Evolutionary conservation across 1,140 invertebrate species (phyloP), one percentile per base, ranked within the genome.

Genomic region (Brachionus calyciflorus): DNA sequence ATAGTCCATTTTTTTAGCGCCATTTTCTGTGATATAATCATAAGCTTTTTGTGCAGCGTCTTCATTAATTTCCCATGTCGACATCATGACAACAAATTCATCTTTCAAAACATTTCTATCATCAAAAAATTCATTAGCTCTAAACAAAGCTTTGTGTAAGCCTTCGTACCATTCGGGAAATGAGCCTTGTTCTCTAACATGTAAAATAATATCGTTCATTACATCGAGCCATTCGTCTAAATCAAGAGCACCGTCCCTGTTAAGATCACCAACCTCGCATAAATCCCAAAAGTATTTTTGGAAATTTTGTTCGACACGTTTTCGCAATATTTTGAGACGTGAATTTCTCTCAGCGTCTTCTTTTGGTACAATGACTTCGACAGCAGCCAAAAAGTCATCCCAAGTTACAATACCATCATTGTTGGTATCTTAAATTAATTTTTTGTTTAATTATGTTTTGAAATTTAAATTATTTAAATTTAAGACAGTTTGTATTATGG

Each of bases 201-300:
- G 49, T 30, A 21, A 10, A 19, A 77, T 53, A 17, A 77, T 69
- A 44, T 77, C 63, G 40, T 77, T 77, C 30, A 77, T 77, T 19
- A 77, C 76, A 77, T 77, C 76, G 2, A 77, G 63, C 76, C 76
- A 77, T 70, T 77, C 76, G n/a, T 77, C 76, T 14, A 65, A 65
- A 57, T 77, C 76, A 12, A 77, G 68, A 21, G 57, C 55, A 44
- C 76, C 76, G 48, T 77, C 76, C 28, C 55, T 49, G 19, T 77
- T 77, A 5, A 46, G 44, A 69, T 77, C 76, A 57, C 76, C 76
- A 14, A 77, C 76, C 41, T 37, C 76, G 40, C 76, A 77, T 33
- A 77, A 69, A 53, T 69, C 76, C 60, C 60, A 69, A 44, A 77
- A 77, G 37, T 77, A 77, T 33, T 69, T 77, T 77, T 77, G 76